A percentile compares a stretch with the other conserved stretches of the same genome.
Evolutionary conservation across 1,140 invertebrate species (phyloP).

Genomic region (Drosophila azteca): DNA sequence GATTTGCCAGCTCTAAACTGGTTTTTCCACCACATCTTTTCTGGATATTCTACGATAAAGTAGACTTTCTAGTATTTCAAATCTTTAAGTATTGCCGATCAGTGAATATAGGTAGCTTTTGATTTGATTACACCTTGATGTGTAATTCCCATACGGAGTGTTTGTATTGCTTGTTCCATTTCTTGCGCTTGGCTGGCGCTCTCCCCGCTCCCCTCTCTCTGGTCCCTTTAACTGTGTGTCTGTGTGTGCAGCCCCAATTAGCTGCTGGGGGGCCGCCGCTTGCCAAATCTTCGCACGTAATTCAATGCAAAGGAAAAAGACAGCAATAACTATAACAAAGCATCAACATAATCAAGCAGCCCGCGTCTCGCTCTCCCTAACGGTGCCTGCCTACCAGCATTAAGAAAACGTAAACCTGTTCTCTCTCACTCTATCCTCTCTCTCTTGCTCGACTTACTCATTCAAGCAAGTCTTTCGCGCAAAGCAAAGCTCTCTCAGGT

Average conservation of each 20-base stretch:
- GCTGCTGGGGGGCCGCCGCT: conserved; percentile 50
- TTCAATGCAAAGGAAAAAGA: conserved; percentile 50
- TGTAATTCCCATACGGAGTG: conserved; percentile 33
- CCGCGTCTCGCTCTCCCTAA: conserved; percentile 57
- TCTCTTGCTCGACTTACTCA: conserved; percentile 51
- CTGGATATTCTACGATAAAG: too few species aligned
- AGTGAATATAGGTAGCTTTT: too few species aligned
- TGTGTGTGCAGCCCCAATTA: conserved; percentile 63
- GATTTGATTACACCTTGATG: conserved; percentile 27
- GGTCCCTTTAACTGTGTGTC: conserved; percentile 24
- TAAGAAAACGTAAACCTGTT: conserved; percentile 67
- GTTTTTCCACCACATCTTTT: too few species aligned
- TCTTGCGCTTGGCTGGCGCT: conserved; percentile 62
- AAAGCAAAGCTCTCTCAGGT: neutral
- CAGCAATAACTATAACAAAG: conserved; percentile 34
- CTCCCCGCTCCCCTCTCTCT: neutral
- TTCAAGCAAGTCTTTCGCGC: conserved; percentile 38
- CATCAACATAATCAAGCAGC: conserved; percentile 64
- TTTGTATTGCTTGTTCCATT: conserved; percentile 47
- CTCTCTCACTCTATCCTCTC: conserved; percentile 11
- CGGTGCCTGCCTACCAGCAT: conserved; percentile 70
- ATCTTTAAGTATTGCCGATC: too few species aligned
- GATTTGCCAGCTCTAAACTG: too few species aligned
- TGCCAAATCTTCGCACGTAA: conserved; percentile 71
- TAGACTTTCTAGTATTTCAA: too few species aligned